Conservation (phyloP, 2,113 vertebrate genomes). For the Phyllopteryx taeniolatus region DNA sequence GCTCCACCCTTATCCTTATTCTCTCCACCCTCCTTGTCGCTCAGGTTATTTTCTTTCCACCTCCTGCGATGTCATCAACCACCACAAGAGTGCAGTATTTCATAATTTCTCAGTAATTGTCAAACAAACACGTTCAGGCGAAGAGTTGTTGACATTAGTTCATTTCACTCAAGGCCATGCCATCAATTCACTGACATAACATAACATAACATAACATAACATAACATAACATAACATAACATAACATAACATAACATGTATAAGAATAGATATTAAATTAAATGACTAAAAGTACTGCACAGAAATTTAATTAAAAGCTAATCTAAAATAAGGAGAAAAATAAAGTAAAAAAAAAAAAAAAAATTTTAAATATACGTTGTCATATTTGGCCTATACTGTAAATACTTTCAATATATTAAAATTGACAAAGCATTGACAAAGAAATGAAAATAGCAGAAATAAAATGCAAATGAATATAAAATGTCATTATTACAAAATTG, state of each 20-base stretch:
- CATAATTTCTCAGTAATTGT: slow-evolving; percentile 24
- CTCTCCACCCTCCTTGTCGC: neutral
- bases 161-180: neutral
- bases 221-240: no score
- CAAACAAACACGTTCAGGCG: neutral
- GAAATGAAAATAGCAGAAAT: neutral
- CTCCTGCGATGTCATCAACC: slow-evolving; percentile 5
- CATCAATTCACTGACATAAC: no score
- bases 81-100: slow-evolving; percentile 52
- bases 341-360: neutral
- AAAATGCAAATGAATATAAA: neutral
- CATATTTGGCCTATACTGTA: neutral
- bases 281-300: neutral
- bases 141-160: neutral
- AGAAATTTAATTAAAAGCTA: neutral
- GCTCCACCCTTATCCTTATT: neutral
- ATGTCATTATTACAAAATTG: neutral
- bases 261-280: no score
- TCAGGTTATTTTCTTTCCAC: neutral
- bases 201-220: no score
- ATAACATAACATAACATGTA: no score
- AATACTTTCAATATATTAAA: neutral
- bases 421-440: neutral
- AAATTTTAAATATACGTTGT: neutral
- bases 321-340: neutral